Base-by-base conservation (phyloP, 2,888 invertebrate species). In the Idaea aversata region DNA sequence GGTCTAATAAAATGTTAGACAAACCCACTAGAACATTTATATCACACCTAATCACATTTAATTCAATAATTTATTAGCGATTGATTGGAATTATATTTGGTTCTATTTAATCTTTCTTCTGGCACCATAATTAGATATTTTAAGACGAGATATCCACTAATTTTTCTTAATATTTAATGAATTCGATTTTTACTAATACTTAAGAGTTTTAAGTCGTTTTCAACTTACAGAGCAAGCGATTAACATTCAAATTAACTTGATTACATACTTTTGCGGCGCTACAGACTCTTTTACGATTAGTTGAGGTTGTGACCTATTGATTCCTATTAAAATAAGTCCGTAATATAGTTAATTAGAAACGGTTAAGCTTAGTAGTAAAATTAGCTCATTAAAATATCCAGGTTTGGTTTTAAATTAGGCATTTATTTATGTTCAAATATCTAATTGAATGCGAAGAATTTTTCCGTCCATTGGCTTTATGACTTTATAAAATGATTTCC, bases 391-490 rank as follows among this genome's bases (percentile, higher is more conserved):
- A 47, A 47, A 63, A 61, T 59, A 61, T 63, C 47, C 57, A 63
- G 59, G 63, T 34, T 62, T 62, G 62, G 63, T 64, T 61, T 63
- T 7, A 63, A 67, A 59, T 63, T 65, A 63, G 59, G 62, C 16
- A 25, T 25, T 63, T 63, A 63, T 36, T 36, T 57, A 62, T 67
- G 64, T 63, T 63, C 61, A 57, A 65, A 25, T 25, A 25, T 25
- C 25, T 25, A 25, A 25, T 25, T 25, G 25, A 25, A 25, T 25
- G 25, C 25, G 25, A 25, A 25, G 25, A 25, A 2, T 25, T 25
- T 25, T 25, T 25, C 25, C 25, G 25, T 25, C 25, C 2, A 25
- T 25, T 25, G 25, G 25, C 25, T 25, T 25, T 25, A 25, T 25
- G 25, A 3, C 25, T 25, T 25, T 25, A 25, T 25, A 25, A 25